Base-by-base conservation (phyloP, 2,113 vertebrate genomes). In the Plecotus auritus region DNA sequence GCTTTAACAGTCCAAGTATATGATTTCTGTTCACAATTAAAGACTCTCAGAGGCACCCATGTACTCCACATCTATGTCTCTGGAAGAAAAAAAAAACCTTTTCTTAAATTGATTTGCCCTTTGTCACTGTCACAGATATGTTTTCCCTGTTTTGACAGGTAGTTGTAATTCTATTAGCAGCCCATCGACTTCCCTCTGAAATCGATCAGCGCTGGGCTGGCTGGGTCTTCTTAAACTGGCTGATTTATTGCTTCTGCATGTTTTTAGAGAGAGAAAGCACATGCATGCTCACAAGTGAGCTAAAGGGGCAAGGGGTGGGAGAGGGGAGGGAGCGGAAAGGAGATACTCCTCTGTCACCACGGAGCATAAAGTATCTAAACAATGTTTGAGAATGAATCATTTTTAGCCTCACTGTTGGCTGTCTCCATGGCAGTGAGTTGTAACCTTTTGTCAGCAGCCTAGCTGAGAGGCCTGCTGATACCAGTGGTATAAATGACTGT, bases 161-260 rank as follows among this genome's bases (percentile, higher is more conserved):
- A 98, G 98, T 98, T 98, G 98, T 99, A 99, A 99, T 99, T 99
- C 98, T 98, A 98, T 99, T 99, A 99, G 97, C 95, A 98, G 97
- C 85, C 97, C 98, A 99, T 98, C 96, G 98, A 98, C 98, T 98
- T 98, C 98, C 97, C 97, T 78, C 7, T 97, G 98, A 98, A 98
- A 98, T 98, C 97, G 97, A 98, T 97, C 98, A 97, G 85, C 95
- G 98, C 97, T 96, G 94, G 96, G 92, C 97, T 98, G 97, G 96
- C 98, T 97, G 96, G 97, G 97, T 98, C 98, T 97, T 98, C 98
- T 97, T 99, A 98, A 98, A 98, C 97, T 85, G 96, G 95, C 97
- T 99, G 98, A 99, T 99, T 98, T 99, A 99, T 98, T 98, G 98
- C 97, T 99, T 98, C 98, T 98, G 97, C 97, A 96, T 98, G 94